These are phyloP conservation scores for Leguminivora glycinivorella DNA, from an alignment of 1,140 invertebrate species.

Conservation along the genomic window DNA sequence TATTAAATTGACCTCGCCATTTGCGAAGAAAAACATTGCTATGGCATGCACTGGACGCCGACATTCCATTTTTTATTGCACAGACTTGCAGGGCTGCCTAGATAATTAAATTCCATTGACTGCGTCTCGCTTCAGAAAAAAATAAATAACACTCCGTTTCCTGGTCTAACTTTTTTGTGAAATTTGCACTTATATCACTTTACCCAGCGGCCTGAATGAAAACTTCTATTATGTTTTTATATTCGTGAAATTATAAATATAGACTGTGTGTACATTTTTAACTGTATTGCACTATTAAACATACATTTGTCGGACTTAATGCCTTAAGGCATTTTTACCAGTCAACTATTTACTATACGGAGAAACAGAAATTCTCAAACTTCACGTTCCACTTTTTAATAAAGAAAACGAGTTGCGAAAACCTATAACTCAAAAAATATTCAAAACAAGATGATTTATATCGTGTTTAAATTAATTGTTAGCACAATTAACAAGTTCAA, in stretches of 20 bases:
- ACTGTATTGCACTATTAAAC: no score
- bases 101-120: slow-evolving; percentile 25
- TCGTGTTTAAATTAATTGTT: background rate
- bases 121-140: slow-evolving; percentile 12
- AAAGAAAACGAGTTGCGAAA: no score
- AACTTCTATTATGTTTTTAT: background rate
- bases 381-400: no score
- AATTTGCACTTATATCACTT: background rate
- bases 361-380: no score
- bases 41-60: slow-evolving; percentile 1
- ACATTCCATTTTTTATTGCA: slow-evolving; percentile 24
- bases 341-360: no score
- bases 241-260: background rate
- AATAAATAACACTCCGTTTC: slow-evolving; percentile 16
- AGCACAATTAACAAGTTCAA: background rate
- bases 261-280: no score
- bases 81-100: slow-evolving; percentile 4
- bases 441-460: background rate
- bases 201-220: background rate
- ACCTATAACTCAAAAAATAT: background rate
- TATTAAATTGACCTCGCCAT: background rate
- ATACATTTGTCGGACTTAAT: no score
- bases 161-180: background rate
- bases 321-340: no score
- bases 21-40: slow-evolving; percentile 9